Evolutionary conservation across 2,888 invertebrate genomes (phyloP).

Genomic region (Endotricha flammealis): DNA sequence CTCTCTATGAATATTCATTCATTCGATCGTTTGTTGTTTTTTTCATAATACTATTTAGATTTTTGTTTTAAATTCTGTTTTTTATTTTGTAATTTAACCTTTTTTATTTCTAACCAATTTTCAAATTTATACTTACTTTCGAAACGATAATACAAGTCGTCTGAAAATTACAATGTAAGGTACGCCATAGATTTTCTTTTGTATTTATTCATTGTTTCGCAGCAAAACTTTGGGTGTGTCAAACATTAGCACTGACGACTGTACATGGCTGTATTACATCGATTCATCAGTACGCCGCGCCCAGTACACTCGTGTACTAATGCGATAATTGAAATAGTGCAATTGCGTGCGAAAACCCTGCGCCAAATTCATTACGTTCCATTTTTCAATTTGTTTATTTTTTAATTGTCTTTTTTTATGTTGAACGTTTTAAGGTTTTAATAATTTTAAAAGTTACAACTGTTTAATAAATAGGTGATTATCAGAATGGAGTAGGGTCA

Average conservation of each 20-base stretch:
- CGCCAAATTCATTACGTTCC: conserved; percentile 70
- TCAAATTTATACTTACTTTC: too few species aligned
- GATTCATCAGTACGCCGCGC: conserved; percentile 51
- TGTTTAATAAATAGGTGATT: conserved; percentile 37
- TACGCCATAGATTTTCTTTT: too few species aligned
- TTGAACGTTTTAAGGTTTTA: conserved; percentile 55
- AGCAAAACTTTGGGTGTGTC: too few species aligned
- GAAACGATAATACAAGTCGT: too few species aligned
- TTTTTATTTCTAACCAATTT: too few species aligned
- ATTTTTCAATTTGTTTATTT: conserved; percentile 57
- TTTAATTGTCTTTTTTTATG: conserved; percentile 40
- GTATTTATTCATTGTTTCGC: too few species aligned
- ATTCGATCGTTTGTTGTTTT: too few species aligned
- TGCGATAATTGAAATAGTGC: conserved; percentile 79
- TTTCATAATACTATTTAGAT: conserved; percentile 12
- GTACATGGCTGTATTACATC: too few species aligned
- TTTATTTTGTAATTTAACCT: too few species aligned
- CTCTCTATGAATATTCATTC: conserved; percentile 36
- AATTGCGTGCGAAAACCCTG: conserved; percentile 74
- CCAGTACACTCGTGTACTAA: conserved; percentile 61
- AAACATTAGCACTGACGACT: too few species aligned
- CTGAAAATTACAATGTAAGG: too few species aligned
- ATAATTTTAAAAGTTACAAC: conserved; percentile 52
- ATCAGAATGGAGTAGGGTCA: too few species aligned
- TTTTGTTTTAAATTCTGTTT: conserved; percentile 8